These are phyloP conservation scores for Peromyscus aztecus DNA, from an alignment of 2,797 vertebrate species.

Conservation along the genomic window DNA sequence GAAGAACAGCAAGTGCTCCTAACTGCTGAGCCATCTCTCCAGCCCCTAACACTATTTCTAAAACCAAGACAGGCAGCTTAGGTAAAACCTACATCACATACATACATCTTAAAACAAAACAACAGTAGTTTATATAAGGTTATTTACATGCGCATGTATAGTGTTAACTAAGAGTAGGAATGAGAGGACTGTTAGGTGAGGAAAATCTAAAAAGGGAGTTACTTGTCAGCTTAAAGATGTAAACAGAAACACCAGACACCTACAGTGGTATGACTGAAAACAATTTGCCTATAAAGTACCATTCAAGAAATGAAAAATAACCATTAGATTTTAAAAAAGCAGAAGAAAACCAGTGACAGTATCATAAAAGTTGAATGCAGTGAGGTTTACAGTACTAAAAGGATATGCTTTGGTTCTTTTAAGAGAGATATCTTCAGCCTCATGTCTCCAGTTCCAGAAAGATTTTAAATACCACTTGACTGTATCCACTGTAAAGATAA, in stretches of 20 bases:
- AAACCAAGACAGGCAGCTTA: constrained; percentile 15
- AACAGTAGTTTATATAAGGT: neutral
- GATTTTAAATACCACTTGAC: constrained; percentile 37
- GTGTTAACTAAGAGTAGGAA: constrained; percentile 15
- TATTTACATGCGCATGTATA: no score
- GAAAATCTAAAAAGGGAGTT: constrained; percentile 24
- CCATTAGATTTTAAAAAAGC: constrained; percentile 43
- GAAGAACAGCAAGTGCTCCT: neutral
- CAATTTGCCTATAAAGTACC: constrained; percentile 47
- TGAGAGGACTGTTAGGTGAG: neutral
- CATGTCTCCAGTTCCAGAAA: constrained; percentile 88
- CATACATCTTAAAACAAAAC: neutral
- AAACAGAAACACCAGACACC: neutral
- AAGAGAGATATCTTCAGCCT: constrained; percentile 95
- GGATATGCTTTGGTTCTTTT: constrained; percentile 99
- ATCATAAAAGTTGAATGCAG: constrained; percentile 29
- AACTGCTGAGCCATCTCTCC: no score
- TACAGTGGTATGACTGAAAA: constrained; percentile 29
- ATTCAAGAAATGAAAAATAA: constrained; percentile 53
- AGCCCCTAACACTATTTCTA: neutral
- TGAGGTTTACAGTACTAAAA: constrained; percentile 85
- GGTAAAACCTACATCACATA: neutral
- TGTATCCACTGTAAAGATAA: constrained; percentile 75
- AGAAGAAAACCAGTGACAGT: constrained; percentile 56
- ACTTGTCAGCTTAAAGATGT: constrained; percentile 20